phyloP scores from a whole-genome alignment of 2,113 vertebrate genomes.

The Haemorhous mexicanus region DNA sequence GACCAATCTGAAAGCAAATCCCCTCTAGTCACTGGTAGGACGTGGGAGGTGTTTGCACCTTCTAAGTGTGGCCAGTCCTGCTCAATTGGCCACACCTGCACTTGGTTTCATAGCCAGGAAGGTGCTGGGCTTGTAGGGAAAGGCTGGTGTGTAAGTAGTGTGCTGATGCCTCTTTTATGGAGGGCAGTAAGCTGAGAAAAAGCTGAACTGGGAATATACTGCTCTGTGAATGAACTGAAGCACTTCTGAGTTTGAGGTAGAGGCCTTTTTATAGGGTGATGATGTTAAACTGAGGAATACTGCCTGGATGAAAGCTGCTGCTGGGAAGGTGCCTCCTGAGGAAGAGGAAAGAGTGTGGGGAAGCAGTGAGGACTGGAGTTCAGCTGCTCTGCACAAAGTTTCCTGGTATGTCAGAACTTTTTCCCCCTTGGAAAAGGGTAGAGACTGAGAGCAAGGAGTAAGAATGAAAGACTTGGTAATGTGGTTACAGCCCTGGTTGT shows the following conservation, averaged over 20 bases:
- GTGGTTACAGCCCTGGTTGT: background rate
- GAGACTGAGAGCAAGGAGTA: background rate
- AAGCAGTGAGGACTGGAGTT: background rate
- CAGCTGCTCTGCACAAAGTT: background rate
- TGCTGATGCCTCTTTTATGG: background rate
- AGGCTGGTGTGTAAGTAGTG: background rate
- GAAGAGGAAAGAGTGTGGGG: background rate
- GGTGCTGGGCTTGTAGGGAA: background rate
- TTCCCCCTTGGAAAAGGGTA: background rate
- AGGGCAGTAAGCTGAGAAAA: background rate
- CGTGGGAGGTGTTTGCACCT: background rate
- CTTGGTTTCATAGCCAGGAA: background rate
- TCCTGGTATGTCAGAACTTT: background rate
- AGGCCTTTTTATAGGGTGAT: background rate
- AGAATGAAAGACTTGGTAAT: background rate
- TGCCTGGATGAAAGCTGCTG: background rate
- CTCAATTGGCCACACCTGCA: background rate
- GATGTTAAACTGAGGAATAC: background rate
- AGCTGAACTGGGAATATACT: background rate
- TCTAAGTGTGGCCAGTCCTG: background rate
- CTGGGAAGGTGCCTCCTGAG: background rate
- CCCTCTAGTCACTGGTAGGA: background rate
- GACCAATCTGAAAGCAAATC: background rate
- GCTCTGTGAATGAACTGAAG: background rate
- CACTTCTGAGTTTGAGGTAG: background rate